phyloP scores from a whole-genome alignment of 2,113 vertebrate genomes.

The Mohoua ochrocephala region DNA sequence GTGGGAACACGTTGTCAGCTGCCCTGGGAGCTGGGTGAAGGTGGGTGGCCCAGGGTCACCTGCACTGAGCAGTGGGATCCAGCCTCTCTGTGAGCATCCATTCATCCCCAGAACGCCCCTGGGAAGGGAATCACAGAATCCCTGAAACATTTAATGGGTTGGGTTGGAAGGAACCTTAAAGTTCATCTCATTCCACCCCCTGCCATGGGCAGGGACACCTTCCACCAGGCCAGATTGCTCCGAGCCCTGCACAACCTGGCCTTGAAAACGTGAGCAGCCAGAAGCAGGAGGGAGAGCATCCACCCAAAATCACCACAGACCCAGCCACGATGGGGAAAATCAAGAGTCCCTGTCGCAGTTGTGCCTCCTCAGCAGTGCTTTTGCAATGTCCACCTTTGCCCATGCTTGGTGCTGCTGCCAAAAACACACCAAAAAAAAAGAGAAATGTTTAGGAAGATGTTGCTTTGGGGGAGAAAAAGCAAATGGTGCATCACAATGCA shows the following conservation, averaged over 20 bases:
- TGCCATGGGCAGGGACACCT: neutral
- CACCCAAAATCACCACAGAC: neutral
- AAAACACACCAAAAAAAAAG: neutral
- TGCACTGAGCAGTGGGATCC: neutral
- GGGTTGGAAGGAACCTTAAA: neutral
- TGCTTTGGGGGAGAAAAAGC: neutral
- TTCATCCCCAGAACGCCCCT: neutral
- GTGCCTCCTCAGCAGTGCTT: neutral
- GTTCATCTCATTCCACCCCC: neutral
- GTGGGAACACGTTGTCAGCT: neutral
- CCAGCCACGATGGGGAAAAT: neutral
- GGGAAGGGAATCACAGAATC: neutral
- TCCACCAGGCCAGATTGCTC: neutral
- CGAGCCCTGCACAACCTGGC: neutral
- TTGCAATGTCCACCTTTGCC: neutral
- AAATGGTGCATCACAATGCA: fast-evolving
- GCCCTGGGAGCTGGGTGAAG: fast-evolving
- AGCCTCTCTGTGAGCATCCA: neutral
- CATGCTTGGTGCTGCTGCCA: neutral
- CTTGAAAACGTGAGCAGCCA: neutral
- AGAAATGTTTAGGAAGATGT: neutral
- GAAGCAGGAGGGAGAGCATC: neutral
- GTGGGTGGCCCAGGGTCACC: neutral
- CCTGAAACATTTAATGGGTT: neutral
- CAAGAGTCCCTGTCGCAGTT: neutral